Evolutionary conservation across 2,888 invertebrate species (phyloP), one percentile per base, ranked within the genome.

Genomic region (Agrochola lota): DNA sequence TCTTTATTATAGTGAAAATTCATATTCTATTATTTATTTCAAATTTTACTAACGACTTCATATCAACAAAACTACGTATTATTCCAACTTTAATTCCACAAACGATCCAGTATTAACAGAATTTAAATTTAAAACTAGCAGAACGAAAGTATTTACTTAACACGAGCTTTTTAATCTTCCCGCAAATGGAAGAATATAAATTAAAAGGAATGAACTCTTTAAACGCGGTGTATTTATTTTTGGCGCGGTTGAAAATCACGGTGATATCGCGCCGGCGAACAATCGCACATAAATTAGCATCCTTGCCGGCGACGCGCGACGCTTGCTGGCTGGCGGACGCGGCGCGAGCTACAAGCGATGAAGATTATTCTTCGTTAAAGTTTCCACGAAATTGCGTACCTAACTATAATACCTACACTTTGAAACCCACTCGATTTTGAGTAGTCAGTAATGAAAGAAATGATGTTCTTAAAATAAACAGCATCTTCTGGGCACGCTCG

Each of bases 271-370:
- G 80, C 74, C 69, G 77, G 83, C 80, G 87, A 87, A 88, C 87
- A 88, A 90, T 87, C 84, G 85, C 81, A 81, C 86, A 87, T 90
- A 87, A 88, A 91, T 90, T 90, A 91, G 85, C 85, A 83, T 84
- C 84, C 83, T 81, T 77, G 85, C 74, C 80, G 69, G 64, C 87
- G 78, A 81, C 82, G 82, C 82, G 85, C 82, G 76, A 76, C 80
- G 79, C 78, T 74, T 8, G 77, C 64, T 70, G 74, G 70, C 70
- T 79, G 69, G 71, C 43, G 62, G 62, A 20, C 52, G 74, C 68
- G 87, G 81, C 46, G 57, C 60, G 62, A 83, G 63, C 40, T 46
- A 87, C 68, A 71, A 68, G 89, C 85, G 80, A 46, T 7, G 17
- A 66, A 67, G 52, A 64, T 43, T 0, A 26, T 55, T 30, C 52